Evolutionary conservation across 2,113 vertebrate species (phyloP).

Genomic region (Strigops habroptila): DNA sequence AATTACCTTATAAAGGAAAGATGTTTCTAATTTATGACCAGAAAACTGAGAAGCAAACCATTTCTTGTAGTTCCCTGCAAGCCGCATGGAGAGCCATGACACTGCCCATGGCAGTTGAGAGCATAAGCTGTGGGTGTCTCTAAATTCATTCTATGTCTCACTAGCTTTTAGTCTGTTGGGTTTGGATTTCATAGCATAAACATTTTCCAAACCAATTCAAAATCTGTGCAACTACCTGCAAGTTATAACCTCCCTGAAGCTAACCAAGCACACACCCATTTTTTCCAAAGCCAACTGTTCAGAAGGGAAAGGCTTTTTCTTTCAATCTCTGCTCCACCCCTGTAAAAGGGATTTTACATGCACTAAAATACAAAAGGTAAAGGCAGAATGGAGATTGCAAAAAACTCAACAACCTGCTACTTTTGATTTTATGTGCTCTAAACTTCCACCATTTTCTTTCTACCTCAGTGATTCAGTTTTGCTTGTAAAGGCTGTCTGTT

Average conservation of each 20-base stretch:
- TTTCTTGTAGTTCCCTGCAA: not conserved
- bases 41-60: not conserved
- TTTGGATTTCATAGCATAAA: not conserved
- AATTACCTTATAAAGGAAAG: not conserved
- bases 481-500: not conserved
- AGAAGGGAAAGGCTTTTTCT: accelerated
- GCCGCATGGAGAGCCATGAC: accelerated
- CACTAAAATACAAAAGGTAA: not conserved
- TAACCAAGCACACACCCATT: accelerated
- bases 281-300: not conserved
- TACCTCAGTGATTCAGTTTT: not conserved
- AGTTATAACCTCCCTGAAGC: not conserved
- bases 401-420: not conserved
- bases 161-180: accelerated
- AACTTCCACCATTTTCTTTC: not conserved
- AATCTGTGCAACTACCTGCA: not conserved
- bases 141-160: accelerated
- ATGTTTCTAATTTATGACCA: not conserved
- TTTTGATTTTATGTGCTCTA: not conserved
- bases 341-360: not conserved
- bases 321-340: not conserved
- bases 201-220: not conserved
- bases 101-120: accelerated
- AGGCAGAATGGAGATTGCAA: accelerated
- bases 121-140: not conserved